These are phyloP conservation scores for Exaiptasia diaphana DNA, from an alignment of 64 coral and sea anemone genomes.

Conservation along the genomic window DNA sequence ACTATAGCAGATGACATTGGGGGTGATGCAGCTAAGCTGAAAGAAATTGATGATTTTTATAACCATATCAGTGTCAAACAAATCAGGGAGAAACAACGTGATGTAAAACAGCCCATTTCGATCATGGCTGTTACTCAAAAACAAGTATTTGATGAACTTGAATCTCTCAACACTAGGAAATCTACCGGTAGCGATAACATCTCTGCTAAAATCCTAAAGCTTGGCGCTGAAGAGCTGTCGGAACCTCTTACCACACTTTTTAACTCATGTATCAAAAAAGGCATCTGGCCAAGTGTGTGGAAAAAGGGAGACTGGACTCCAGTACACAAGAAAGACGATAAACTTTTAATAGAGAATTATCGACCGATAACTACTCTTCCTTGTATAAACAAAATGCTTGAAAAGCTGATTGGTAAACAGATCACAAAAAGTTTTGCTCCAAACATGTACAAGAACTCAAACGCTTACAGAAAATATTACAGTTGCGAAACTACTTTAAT, in stretches of 20 bases:
- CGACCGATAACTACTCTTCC: conserved; percentile 18
- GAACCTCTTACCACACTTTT: conserved; percentile 33
- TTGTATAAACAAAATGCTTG: conserved; percentile 30
- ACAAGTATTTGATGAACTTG: neutral
- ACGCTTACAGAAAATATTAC: too few relatives aligned
- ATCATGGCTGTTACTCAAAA: neutral
- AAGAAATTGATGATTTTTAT: neutral
- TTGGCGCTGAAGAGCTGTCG: conserved; percentile 18
- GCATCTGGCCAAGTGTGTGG: conserved; percentile 32
- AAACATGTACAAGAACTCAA: too few relatives aligned
- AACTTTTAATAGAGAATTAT: conserved; percentile 9
- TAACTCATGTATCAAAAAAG: conserved; percentile 47
- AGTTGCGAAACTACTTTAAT: too few relatives aligned
- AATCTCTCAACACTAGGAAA: conserved; percentile 15
- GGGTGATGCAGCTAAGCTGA: neutral
- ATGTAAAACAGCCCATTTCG: neutral
- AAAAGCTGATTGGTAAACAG: conserved; percentile 27
- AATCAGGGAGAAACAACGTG: neutral
- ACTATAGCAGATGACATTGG: conserved; percentile 20
- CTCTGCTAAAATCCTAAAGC: conserved; percentile 42
- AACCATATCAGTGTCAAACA: neutral
- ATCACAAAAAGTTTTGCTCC: too few relatives aligned
- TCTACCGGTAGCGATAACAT: conserved; percentile 43
- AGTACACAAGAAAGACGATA: conserved; percentile 54
- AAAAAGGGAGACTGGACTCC: conserved; percentile 44